Conservation (phyloP, 2,797 vertebrate species). For the Hydrolagus colliei region DNA sequence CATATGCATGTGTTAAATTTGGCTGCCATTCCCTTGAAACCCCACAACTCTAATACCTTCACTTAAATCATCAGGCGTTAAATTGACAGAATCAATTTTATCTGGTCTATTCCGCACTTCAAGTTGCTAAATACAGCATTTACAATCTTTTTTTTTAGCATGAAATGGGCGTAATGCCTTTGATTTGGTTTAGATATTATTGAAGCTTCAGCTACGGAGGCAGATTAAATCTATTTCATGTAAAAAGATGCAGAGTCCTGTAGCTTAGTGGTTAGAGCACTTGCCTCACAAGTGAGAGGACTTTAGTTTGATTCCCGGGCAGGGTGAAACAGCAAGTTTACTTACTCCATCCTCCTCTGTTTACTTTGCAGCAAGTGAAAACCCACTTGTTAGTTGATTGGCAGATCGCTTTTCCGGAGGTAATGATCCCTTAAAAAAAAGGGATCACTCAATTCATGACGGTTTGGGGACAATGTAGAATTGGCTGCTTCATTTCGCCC, state of each 20-base stretch:
- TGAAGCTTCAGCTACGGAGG: neutral
- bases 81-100: neutral
- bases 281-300: no score
- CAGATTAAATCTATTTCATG: slow-evolving; percentile 3
- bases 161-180: slow-evolving; percentile 12
- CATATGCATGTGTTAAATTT: neutral
- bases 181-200: slow-evolving; percentile 25
- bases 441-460: no score
- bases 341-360: no score
- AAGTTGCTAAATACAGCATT: neutral
- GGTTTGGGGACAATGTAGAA: no score
- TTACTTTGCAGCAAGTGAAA: no score
- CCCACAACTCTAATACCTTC: neutral
- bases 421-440: no score
- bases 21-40: neutral
- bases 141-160: neutral
- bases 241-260: neutral
- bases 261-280: no score
- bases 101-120: neutral
- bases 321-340: no score
- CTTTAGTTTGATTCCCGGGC: no score
- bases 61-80: neutral
- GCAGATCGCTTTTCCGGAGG: no score
- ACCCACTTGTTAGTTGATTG: no score
- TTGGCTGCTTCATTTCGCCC: no score